Percentiles rank a stretch among this genome's conserved stretches.
These are phyloP conservation scores for Adelosebastes latens DNA, from an alignment of 2,797 vertebrate species.

Conservation along the genomic window DNA sequence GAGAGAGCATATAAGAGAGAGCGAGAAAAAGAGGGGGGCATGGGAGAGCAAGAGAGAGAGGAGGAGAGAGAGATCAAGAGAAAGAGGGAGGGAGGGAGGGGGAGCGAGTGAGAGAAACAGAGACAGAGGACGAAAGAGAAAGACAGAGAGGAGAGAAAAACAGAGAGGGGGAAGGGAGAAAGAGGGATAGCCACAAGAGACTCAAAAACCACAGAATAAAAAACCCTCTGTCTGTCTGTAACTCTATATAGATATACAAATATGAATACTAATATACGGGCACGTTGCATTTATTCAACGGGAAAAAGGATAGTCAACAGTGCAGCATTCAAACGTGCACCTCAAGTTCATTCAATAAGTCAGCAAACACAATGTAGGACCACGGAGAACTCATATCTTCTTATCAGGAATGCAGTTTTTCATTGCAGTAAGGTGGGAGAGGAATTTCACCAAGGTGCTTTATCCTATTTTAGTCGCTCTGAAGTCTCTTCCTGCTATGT, in stretches of 20 bases:
- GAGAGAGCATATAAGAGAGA: constrained; percentile 63
- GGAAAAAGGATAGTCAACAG: constrained; percentile 61
- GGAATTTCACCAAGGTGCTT: constrained; percentile 65
- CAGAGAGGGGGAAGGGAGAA: constrained; percentile 81
- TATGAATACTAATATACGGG: constrained; percentile 79
- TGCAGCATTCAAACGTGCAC: constrained; percentile 60
- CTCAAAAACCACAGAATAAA: constrained; percentile 85
- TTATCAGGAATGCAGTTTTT: constrained; percentile 76
- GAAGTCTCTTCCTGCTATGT: constrained; percentile 63
- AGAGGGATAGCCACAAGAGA: constrained; percentile 84
- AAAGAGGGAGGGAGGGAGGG: constrained; percentile 72
- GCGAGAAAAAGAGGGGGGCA: constrained; percentile 70
- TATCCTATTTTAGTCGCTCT: constrained; percentile 69
- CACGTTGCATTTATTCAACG: constrained; percentile 70
- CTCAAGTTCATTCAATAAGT: constrained; percentile 81
- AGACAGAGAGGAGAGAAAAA: constrained; percentile 82
- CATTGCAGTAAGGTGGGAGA: constrained; percentile 73
- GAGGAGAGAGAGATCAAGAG: constrained; percentile 72
- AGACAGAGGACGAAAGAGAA: constrained; percentile 83
- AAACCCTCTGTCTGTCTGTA: constrained; percentile 80
- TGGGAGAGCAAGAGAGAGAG: constrained; percentile 74
- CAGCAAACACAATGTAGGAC: constrained; percentile 68
- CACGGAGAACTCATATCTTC: constrained; percentile 67
- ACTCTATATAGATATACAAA: constrained; percentile 83
- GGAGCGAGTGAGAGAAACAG: constrained; percentile 79